These are phyloP conservation scores for Lucilia cuprina DNA, from an alignment of 1,140 invertebrate species.

Conservation along the genomic window DNA sequence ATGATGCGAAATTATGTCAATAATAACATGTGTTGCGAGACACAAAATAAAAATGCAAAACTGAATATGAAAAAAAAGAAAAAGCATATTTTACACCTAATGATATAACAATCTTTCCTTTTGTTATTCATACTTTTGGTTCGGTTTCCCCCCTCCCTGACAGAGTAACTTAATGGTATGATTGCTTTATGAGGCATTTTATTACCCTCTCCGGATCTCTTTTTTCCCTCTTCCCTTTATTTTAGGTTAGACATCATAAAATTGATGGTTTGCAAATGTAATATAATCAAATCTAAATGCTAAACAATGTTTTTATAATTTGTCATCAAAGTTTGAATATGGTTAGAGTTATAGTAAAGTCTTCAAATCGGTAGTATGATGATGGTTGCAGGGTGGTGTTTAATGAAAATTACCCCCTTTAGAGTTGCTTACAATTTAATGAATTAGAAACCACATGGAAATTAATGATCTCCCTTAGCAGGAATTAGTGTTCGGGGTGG, in stretches of 20 bases:
- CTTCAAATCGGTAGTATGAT: neutral
- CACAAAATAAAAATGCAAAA: conserved; percentile 28
- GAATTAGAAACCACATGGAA: conserved; percentile 40
- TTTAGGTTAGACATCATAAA: neutral
- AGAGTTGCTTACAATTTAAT: conserved; percentile 37
- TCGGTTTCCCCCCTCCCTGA: neutral
- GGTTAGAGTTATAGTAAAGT: neutral
- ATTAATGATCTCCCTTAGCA: conserved; percentile 34
- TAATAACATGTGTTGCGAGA: conserved; percentile 40
- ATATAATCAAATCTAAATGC: conserved; percentile 33
- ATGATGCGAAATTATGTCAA: conserved; percentile 42
- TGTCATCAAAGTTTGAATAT: conserved; percentile 28
- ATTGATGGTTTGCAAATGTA: conserved; percentile 17
- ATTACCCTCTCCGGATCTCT: conserved; percentile 12
- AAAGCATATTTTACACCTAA: conserved; percentile 42
- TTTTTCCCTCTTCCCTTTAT: neutral
- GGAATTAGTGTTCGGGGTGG: neutral
- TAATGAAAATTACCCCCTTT: conserved; percentile 34
- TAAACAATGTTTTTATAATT: conserved; percentile 34
- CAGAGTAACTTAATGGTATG: neutral
- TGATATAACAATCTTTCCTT: conserved; percentile 32
- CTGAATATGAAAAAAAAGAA: neutral
- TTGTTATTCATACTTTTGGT: conserved; percentile 23
- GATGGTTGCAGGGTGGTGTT: neutral
- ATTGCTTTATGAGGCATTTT: conserved; percentile 35